phyloP scores from a whole-genome alignment of 2,797 vertebrate species.

The Melanotaenia pygmaea region DNA sequence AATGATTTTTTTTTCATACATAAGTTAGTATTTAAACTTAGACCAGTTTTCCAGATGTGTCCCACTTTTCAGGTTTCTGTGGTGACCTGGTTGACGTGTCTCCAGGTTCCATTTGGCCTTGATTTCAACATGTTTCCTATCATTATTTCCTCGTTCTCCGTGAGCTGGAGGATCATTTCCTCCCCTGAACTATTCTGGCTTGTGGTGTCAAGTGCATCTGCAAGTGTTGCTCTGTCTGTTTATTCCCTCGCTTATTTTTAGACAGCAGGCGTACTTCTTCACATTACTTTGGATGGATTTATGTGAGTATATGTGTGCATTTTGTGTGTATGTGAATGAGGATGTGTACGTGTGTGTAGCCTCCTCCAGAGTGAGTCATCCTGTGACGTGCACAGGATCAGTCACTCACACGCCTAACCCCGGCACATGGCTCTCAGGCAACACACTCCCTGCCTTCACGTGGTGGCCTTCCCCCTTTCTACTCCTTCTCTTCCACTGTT shows the following conservation, averaged over 20 bases:
- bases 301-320: constrained; percentile 19
- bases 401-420: constrained; percentile 62
- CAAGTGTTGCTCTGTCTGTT: neutral
- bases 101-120: neutral
- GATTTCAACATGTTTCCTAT: neutral
- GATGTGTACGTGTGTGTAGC: constrained; percentile 24
- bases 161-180: neutral
- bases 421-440: constrained; percentile 77
- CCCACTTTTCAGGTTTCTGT: neutral
- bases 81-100: neutral
- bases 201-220: neutral
- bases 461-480: constrained; percentile 57
- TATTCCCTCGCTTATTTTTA: constrained; percentile 41
- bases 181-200: neutral
- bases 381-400: constrained; percentile 52
- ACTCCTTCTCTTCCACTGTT: constrained; percentile 26
- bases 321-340: constrained; percentile 48
- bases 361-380: constrained; percentile 70
- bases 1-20: neutral
- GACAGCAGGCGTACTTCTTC: neutral
- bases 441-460: constrained; percentile 78
- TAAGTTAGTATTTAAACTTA: neutral
- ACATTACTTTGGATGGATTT: constrained; percentile 31
- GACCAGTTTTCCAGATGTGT: neutral
- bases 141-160: constrained; percentile 24